Evolutionary conservation across 2,888 invertebrate genomes (phyloP).

Genomic region (Neuroscelio doddi): DNA sequence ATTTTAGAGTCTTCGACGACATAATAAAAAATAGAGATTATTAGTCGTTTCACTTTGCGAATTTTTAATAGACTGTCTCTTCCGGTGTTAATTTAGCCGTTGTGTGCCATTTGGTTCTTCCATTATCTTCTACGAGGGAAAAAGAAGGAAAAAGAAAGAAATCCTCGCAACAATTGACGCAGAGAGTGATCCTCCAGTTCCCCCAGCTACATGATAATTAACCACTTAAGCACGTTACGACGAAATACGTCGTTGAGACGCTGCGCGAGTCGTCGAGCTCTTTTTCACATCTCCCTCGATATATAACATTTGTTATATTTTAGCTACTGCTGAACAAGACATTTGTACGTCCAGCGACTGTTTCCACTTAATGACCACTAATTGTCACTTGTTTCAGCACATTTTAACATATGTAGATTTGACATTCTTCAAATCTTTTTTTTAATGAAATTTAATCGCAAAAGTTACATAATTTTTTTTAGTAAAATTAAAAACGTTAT

Average conservation of each 20-base stretch:
- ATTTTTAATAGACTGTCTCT: not conserved
- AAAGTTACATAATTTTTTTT: too few relatives aligned
- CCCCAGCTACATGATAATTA: constrained; percentile 61
- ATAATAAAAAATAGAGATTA: not conserved
- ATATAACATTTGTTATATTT: constrained; percentile 32
- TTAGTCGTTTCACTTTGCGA: not conserved
- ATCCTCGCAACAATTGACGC: constrained; percentile 45
- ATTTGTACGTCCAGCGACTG: constrained; percentile 26
- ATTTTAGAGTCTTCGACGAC: too few relatives aligned
- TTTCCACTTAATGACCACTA: constrained; percentile 34
- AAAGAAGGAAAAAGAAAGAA: constrained; percentile 37
- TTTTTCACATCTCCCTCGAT: constrained; percentile 21
- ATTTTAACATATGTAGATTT: not conserved
- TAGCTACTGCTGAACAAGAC: constrained; percentile 34
- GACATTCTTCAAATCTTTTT: too few relatives aligned
- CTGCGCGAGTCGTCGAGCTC: constrained; percentile 25
- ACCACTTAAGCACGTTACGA: constrained; percentile 64
- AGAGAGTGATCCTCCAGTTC: constrained; percentile 53
- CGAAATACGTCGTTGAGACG: constrained; percentile 55
- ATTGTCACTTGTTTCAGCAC: constrained; percentile 10
- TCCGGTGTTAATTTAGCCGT: constrained; percentile 38
- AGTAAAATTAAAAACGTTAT: too few relatives aligned
- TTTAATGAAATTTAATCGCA: too few relatives aligned
- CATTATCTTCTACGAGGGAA: constrained; percentile 35
- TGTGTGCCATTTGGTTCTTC: constrained; percentile 39